Conservation (phyloP, 2,888 invertebrate genomes). For the Idaea straminata region DNA sequence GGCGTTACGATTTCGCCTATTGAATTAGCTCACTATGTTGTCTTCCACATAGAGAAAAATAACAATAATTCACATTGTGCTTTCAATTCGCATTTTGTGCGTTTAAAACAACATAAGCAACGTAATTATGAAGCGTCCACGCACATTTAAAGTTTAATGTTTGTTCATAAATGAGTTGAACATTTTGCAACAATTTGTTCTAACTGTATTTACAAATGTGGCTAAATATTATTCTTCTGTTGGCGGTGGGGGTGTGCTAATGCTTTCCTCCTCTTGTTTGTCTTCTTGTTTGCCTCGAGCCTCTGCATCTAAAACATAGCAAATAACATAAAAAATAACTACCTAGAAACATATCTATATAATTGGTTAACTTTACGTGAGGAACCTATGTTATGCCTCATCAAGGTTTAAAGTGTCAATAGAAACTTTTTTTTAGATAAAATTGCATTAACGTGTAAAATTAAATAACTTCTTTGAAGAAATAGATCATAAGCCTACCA, state of each 20-base stretch:
- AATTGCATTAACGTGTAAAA: too few species aligned
- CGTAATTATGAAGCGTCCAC: slow-evolving; percentile 40
- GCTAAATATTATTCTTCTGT: slow-evolving; percentile 79
- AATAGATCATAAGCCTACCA: too few species aligned
- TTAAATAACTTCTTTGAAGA: too few species aligned
- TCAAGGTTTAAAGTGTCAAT: too few species aligned
- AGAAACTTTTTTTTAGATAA: too few species aligned
- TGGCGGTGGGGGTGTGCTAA: slow-evolving; percentile 48
- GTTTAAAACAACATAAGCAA: slow-evolving; percentile 51
- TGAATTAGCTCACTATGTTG: slow-evolving; percentile 72
- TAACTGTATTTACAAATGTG: slow-evolving; percentile 75
- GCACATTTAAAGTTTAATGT: slow-evolving; percentile 49
- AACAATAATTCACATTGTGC: slow-evolving; percentile 60
- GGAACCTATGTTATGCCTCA: neutral
- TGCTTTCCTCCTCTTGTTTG: slow-evolving; percentile 67
- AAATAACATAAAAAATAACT: too few species aligned
- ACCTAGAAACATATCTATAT: too few species aligned
- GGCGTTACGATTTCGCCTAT: slow-evolving; percentile 42
- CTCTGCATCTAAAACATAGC: slow-evolving; percentile 81
- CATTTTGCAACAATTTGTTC: slow-evolving; percentile 67
- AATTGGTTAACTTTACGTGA: too few species aligned
- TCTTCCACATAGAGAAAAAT: slow-evolving; percentile 69
- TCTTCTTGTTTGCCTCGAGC: slow-evolving; percentile 74
- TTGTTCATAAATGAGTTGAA: slow-evolving; percentile 64
- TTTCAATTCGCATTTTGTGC: slow-evolving; percentile 58